Evolutionary conservation across 2,113 vertebrate species (phyloP), one percentile per base, ranked within the genome.

Genomic region (Pteruthius melanotis): DNA sequence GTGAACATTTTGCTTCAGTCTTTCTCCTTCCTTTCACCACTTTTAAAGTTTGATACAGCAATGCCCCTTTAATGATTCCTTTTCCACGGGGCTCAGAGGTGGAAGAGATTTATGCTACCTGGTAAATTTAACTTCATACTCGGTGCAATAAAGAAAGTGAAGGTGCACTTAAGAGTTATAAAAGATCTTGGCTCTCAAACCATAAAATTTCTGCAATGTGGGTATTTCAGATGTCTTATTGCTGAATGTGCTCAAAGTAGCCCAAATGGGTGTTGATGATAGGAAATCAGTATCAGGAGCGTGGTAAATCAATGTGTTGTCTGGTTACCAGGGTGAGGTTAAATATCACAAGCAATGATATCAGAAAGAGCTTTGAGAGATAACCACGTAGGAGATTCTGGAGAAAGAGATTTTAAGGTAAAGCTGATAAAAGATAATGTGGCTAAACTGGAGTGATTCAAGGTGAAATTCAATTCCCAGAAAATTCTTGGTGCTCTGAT

Each of bases 171-270:
- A 93, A 71, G 72, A 80, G 64, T 65, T 90, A 81, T 81, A 77
- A 96, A 92, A 93, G 93, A 90, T 75, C 80, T 89, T 64, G 72
- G 68, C 76, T 95, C 53, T 78, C n/a, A 71, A 94, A 57, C 83
- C 60, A 42, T 90, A 68, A 89, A 83, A 94, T 83, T 83, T 88
- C 68, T 12, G 28, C 79, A 87, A 2, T 39, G 56, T 90, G 79
- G 31, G 39, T 74, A 33, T 95, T 96, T 96, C 68, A 90, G 60
- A 35, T 80, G 31, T 83, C 92, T 94, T 78, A 71, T 45, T 81
- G 66, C 72, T 71, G 80, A 93, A 90, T 45, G 69, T 78, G 83
- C 76, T 96, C 75, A 71, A 86, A 88, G 33, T 1, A 40, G 49
- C 52, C 23, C 10, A 21, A 87, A 81, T 81, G 52, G 83, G 53